Evolutionary conservation across 2,888 invertebrate genomes (phyloP), one percentile per base, ranked within the genome.

Genomic region (Mythimna impura): DNA sequence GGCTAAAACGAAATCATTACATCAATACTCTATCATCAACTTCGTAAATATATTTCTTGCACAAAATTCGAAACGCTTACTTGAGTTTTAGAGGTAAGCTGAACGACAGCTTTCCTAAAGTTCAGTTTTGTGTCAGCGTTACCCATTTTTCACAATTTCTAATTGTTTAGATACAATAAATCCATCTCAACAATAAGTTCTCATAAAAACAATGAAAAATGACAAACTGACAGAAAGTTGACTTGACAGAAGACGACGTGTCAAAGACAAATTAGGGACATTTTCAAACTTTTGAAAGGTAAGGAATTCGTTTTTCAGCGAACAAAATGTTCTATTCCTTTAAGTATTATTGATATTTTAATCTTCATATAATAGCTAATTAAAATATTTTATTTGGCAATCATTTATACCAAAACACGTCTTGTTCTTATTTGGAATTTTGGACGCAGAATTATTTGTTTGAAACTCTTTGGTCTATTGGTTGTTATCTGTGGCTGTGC

Each of bases 71-170:
- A 73, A 54, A 43, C 7, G 76, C 86, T 90, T 95, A 99, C 99
- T 97, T 99, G 99, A 76, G 98, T 98, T 96, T 99, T 99, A 1
- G 99, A 98, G 70, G 99, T 99, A 70, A 99, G 96, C 93, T 99
- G 99, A 66, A 99, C 98, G 66, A 99, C 99, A 86, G 99, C 99
- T 96, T 99, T 99, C 80, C 99, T 97, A 96, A 99, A 99, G 96
- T 99, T 99, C 82, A 99, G 96, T 97, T 99, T 99, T 77, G 99
- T 99, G 94, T 99, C 99, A 77, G 99, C 98, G 97, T 99, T 99
- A 87, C 99, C 99, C 99, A 99, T 99, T 91, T 90, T 93, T 78
- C 64, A 43, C 63, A 73, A 76, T 86, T 86, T 86, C 25, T 89
- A 89, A 84, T 90, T 88, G 71, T 85, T 81, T 81, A 88, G 79